Conservation (phyloP, 2,113 vertebrate genomes). For the Colistium nudipinnis region DNA sequence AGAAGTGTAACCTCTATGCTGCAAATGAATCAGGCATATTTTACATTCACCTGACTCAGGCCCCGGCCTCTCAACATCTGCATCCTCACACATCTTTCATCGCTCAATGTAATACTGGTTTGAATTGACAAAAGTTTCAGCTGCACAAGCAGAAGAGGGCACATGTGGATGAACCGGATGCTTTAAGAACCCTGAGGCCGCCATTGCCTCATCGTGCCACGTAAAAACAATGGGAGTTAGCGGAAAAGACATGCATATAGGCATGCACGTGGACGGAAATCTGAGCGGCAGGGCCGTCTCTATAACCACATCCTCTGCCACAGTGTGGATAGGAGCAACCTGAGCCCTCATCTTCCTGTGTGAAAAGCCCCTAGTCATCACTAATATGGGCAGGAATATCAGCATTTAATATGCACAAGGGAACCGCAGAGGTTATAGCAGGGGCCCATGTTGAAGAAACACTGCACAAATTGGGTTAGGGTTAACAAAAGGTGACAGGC, state of each 20-base stretch:
- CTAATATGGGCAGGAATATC: slow-evolving; percentile 67
- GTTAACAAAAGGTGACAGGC: neutral
- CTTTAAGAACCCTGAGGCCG: slow-evolving; percentile 22
- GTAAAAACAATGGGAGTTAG: slow-evolving; percentile 14
- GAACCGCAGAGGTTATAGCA: slow-evolving; percentile 56
- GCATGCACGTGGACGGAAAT: slow-evolving; percentile 50
- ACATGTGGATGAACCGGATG: slow-evolving; percentile 32
- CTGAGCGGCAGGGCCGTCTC: slow-evolving; percentile 57
- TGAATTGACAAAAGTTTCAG: slow-evolving; percentile 12
- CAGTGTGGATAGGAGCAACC: slow-evolving; percentile 52
- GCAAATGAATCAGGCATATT: slow-evolving; percentile 6
- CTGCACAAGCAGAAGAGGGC: slow-evolving; percentile 9
- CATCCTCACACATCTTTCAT: neutral
- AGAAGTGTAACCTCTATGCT: neutral
- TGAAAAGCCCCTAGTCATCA: slow-evolving; percentile 71
- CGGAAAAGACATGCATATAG: slow-evolving; percentile 39
- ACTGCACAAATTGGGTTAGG: slow-evolving; percentile 12
- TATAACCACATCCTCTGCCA: slow-evolving; percentile 71
- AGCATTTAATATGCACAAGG: slow-evolving; percentile 73
- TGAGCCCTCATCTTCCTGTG: slow-evolving; percentile 49
- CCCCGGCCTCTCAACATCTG: neutral
- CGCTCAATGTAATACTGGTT: slow-evolving; percentile 3
- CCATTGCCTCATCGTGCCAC: slow-evolving; percentile 8
- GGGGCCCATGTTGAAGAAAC: slow-evolving; percentile 14
- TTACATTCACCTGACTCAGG: neutral